Evolutionary conservation across 92 coral and sea anemone species (phyloP).

Genomic region (Porites lobata): DNA sequence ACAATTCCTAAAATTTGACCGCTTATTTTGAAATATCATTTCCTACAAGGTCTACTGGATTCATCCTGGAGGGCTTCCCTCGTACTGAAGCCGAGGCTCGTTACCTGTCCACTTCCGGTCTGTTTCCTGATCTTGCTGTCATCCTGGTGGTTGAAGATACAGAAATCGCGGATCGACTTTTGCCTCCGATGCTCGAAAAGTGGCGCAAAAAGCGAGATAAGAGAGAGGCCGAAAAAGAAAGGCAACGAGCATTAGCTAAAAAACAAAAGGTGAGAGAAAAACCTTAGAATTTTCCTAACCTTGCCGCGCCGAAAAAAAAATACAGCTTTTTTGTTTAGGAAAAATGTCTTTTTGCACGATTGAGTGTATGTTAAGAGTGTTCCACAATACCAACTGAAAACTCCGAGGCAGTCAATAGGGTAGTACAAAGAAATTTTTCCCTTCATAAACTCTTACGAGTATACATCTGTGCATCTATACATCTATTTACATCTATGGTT

Average conservation of each 20-base stretch:
- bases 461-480: too few species aligned
- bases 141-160: constrained; percentile 94
- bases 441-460: too few species aligned
- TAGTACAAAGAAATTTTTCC: too few species aligned
- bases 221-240: constrained; percentile 92
- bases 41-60: constrained; percentile 84
- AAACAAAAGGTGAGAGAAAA: constrained; percentile 76
- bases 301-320: too few species aligned
- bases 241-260: constrained; percentile 83
- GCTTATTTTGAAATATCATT: background rate
- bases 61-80: constrained; percentile 95
- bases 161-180: constrained; percentile 82
- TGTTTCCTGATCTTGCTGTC: constrained; percentile 88
- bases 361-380: too few species aligned
- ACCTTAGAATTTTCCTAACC: background rate
- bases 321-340: too few species aligned
- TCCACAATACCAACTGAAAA: too few species aligned
- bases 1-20: too few species aligned
- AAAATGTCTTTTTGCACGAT: too few species aligned
- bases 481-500: too few species aligned
- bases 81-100: constrained; percentile 90
- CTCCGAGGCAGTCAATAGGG: too few species aligned
- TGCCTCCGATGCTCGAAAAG: constrained; percentile 90
- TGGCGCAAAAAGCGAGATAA: constrained; percentile 95
- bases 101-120: constrained; percentile 80